These are phyloP conservation scores for Orchestia grillus DNA, from an alignment of 1,140 invertebrate species.

Conservation along the genomic window DNA sequence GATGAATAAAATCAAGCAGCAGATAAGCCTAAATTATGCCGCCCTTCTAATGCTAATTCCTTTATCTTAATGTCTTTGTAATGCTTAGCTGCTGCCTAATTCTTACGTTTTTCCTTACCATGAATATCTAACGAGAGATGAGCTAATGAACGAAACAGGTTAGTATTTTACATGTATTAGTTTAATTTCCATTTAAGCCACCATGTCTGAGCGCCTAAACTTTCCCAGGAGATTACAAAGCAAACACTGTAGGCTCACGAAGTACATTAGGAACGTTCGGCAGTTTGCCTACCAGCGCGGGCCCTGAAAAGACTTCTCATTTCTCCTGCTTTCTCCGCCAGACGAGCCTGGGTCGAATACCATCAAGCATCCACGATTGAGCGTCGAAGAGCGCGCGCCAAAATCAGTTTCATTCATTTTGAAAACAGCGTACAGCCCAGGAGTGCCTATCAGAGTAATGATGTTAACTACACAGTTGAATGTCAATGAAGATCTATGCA, in stretches of 20 bases:
- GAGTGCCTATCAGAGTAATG: background rate
- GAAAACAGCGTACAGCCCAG: background rate
- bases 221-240: background rate
- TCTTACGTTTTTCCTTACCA: background rate
- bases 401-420: background rate
- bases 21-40: too few relatives aligned
- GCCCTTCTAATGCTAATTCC: too few relatives aligned
- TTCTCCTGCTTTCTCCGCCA: background rate
- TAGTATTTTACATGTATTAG: background rate
- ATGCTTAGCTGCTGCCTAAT: background rate
- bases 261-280: background rate
- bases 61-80: background rate
- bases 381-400: background rate
- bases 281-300: background rate
- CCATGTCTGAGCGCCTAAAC: background rate
- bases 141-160: background rate
- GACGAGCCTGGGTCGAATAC: background rate
- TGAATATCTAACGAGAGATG: background rate
- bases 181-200: too few relatives aligned
- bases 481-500: background rate
- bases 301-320: background rate
- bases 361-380: background rate
- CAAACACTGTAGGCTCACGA: background rate
- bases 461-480: background rate
- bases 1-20: too few relatives aligned